phyloP scores from a whole-genome alignment of 2,113 vertebrate genomes.

The Centropus unirufus region DNA sequence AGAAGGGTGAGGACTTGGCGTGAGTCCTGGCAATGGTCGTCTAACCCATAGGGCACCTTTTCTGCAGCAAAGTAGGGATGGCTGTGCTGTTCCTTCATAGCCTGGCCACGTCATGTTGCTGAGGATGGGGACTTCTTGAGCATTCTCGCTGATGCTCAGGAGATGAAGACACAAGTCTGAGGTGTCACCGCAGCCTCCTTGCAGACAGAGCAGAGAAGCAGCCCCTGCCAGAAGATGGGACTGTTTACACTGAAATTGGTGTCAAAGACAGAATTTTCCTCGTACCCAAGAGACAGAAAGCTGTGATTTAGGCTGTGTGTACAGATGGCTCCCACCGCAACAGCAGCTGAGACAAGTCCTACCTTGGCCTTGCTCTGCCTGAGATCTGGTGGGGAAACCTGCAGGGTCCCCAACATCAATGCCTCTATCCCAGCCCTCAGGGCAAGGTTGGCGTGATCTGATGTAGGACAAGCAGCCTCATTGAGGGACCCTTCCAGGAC shows the following conservation, averaged over 20 bases:
- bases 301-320: background rate
- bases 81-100: background rate
- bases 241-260: background rate
- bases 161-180: background rate
- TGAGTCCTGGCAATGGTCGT: background rate
- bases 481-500: background rate
- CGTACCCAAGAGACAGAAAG: background rate
- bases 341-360: background rate
- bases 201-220: background rate
- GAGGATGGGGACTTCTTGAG: background rate
- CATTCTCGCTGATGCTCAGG: background rate
- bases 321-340: background rate
- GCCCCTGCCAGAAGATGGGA: background rate
- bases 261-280: background rate
- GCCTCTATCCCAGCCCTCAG: background rate
- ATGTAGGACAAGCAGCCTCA: background rate
- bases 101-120: background rate
- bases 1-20: fast-evolving
- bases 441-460: fast-evolving
- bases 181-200: background rate
- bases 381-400: background rate
- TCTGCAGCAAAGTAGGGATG: background rate
- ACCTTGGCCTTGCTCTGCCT: background rate
- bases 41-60: background rate
- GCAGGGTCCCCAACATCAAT: background rate